These are phyloP conservation scores for Trematomus bernacchii DNA, from an alignment of 2,797 vertebrate species.

Conservation along the genomic window DNA sequence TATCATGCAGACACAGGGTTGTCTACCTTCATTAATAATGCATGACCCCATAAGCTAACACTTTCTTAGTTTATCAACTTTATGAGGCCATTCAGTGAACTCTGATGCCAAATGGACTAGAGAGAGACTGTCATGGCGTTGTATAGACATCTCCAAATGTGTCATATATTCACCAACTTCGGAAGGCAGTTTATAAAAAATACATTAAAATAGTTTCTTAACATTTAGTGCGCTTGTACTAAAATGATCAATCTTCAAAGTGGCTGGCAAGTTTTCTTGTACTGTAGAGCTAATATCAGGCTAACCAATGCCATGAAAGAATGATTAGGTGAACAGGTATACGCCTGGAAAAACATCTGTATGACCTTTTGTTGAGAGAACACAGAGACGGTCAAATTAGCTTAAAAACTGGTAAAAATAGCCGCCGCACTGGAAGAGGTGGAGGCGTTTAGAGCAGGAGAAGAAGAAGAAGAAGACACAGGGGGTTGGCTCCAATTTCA, in stretches of 20 bases:
- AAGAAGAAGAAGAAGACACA: conserved; percentile 31
- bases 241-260: not conserved
- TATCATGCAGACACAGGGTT: conserved; percentile 15
- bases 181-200: not conserved
- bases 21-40: conserved; percentile 49
- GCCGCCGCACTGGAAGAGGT: no score
- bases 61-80: conserved; percentile 13
- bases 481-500: conserved; percentile 34
- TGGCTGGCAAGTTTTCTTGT: not conserved
- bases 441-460: conserved; percentile 32
- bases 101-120: conserved; percentile 3
- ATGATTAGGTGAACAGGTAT: no score
- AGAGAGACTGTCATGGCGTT: not conserved
- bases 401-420: no score
- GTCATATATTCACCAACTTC: not conserved
- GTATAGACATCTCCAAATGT: not conserved
- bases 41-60: conserved; percentile 20
- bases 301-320: not conserved
- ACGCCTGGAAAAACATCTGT: no score
- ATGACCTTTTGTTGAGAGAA: no score
- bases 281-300: not conserved
- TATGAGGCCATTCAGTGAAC: not conserved
- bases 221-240: not conserved
- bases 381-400: no score
- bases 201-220: conserved; percentile 5